Evolutionary conservation across 2,888 invertebrate species (phyloP), one percentile per base, ranked within the genome.

Genomic region (Erebia epiphron): DNA sequence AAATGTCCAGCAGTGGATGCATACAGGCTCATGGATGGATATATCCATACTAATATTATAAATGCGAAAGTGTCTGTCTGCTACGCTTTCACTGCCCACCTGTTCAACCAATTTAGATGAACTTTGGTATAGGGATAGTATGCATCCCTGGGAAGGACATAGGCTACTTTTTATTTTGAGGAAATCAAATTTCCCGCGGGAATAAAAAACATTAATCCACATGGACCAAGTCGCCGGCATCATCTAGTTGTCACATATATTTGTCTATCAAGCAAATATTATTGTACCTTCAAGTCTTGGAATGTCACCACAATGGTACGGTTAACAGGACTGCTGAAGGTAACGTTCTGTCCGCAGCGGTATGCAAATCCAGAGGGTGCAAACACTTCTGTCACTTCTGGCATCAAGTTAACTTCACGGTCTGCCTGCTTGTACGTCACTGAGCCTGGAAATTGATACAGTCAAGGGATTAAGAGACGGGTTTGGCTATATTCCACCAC

Each of bases 311-410:
- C 81, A 0, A 70, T 41, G 2, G 73, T 77, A 0, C 83, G 83
- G 9, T 81, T 78, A 58, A 88, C 87, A 1, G 75, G 61, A 16
- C 80, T 76, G 13, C 77, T 56, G 78, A 88, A 89, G 18, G 76
- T 77, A 2, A 91, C 77, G 16, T 79, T 78, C 52, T 87, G 82
- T 0, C 81, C 84, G 71, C 95, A 95, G 54, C 94, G 90, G 82
- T 94, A 95, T 0, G 94, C 93, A 85, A 94, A 95, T 3, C 84
- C 87, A 0, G 78, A 60, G 0, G 93, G 82, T 0, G 94, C 94
- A 70, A 86, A 90, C 11, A 94, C 79, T 0, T 85, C 86, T 0
- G 76, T 74, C 0, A 70, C 10, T 16, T 54, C 64, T 0, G 86
- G 79, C 1, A 67, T 67, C 11, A 90, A 73, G 0, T 73, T 70